Evolutionary conservation across 2,797 vertebrate genomes (phyloP), one percentile per base, ranked within the genome.

Genomic region (Synanceia verrucosa): DNA sequence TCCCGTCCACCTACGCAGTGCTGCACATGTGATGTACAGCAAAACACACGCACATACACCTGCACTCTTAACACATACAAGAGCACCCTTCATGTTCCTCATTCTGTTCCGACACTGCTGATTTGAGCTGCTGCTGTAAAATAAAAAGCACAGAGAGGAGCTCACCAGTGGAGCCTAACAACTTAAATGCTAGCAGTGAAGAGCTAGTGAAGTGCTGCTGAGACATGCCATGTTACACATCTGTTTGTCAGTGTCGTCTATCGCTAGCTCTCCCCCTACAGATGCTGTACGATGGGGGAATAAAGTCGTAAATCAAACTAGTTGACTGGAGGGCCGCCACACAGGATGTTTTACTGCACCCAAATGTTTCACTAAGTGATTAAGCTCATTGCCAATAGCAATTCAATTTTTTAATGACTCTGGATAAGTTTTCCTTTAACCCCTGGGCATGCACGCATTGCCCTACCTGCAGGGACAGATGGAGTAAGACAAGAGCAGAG

Each of bases 301-400:
- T 72, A 79, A 78, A 84, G 67, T 67, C 73, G 86, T 89, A 88
- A 89, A 87, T 93, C 85, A 91, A 85, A 85, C 33, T 55, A 70
- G 75, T 79, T 81, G 65, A 86, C 83, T 83, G 52, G 41, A 75
- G 77, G 86, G 82, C 50, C 69, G 68, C 79, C 41, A 70, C 57
- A 24, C 71, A 74, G 81, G 66, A 88, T 83, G 70, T 83, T 89
- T 88, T 82, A 89, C 76, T 86, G 83, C 79, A 58, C 76, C 80
- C 79, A 85, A 87, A 87, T 82, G 85, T 83, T 91, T 82, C 73
- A 71, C 75, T 61, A 48, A 79, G 87, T 91, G 88, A 90, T 91
- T 88, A 89, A 90, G 68, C 82, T 85, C 65, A 81, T 83, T 82
- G 88, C 81, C 86, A 66, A 85, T 72, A 85, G 84, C 76, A 43